A percentile compares a stretch with the other conserved stretches of the same genome.
These are phyloP conservation scores for Diaphora mendica DNA, from an alignment of 2,888 invertebrate genomes.

Conservation along the genomic window DNA sequence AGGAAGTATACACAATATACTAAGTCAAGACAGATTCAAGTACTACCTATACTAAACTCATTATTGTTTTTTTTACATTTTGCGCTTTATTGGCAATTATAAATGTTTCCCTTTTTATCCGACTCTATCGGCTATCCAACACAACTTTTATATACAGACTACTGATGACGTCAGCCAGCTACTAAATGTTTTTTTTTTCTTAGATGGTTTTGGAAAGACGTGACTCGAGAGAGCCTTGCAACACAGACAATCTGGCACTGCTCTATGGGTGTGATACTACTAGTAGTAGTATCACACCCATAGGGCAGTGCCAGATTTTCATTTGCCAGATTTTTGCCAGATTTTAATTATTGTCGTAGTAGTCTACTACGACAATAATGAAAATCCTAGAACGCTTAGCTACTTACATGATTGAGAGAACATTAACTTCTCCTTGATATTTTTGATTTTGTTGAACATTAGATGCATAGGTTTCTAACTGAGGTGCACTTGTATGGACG, in stretches of 20 bases:
- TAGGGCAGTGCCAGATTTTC: not conserved
- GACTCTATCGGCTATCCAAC: no score
- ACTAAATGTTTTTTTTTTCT: not conserved
- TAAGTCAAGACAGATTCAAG: not conserved
- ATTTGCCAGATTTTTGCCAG: no score
- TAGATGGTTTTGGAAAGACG: not conserved
- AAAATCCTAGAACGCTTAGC: not conserved
- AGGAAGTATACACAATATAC: not conserved
- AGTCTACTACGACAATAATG: not conserved
- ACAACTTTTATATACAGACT: not conserved
- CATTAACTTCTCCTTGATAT: conserved; percentile 75
- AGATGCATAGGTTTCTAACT: conserved; percentile 65
- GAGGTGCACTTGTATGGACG: conserved; percentile 74
- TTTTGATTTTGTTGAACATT: conserved; percentile 72
- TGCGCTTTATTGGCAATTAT: no score
- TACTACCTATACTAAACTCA: no score
- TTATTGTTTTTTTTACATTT: not conserved
- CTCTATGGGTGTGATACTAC: not conserved
- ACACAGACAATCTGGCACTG: not conserved
- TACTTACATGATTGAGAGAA: conserved; percentile 78
- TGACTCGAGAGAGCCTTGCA: no score
- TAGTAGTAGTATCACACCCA: not conserved
- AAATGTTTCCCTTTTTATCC: no score
- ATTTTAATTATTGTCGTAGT: no score
- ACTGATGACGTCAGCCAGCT: not conserved